Evolutionary conservation across 1,140 invertebrate genomes (phyloP).

Genomic region (Temnothorax longispinosus): DNA sequence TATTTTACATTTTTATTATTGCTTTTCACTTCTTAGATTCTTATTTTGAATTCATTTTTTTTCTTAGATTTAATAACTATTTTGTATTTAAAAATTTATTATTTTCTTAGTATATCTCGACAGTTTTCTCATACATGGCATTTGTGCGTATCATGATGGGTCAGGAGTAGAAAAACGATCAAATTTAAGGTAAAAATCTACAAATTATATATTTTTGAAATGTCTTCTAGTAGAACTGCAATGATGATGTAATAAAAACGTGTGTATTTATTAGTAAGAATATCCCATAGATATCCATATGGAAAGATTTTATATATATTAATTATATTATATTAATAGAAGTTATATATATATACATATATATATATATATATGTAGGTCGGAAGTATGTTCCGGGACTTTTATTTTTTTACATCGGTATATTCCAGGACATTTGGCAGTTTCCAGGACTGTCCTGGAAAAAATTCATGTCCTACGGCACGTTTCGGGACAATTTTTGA

Average conservation of each 20-base stretch:
- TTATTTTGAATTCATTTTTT: neutral
- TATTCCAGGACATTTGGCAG: too few species aligned
- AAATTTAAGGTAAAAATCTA: neutral
- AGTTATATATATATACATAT: too few species aligned
- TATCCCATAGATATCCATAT: neutral
- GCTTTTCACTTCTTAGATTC: neutral
- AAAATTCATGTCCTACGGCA: too few species aligned
- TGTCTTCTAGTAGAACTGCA: neutral
- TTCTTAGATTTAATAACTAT: neutral
- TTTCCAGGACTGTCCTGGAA: too few species aligned
- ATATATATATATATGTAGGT: too few species aligned
- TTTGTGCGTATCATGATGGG: slow-evolving; percentile 23
- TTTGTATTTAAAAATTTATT: neutral
- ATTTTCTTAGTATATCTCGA: slow-evolving; percentile 37
- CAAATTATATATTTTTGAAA: neutral
- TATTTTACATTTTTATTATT: neutral
- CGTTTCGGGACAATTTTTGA: too few species aligned
- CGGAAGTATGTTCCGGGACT: too few species aligned
- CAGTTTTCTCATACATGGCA: slow-evolving; percentile 48
- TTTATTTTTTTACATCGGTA: too few species aligned
- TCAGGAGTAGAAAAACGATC: neutral
- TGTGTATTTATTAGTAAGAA: neutral
- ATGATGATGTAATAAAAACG: neutral
- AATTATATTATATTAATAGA: too few species aligned
- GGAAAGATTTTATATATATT: neutral